Evolutionary conservation across 1,140 invertebrate genomes (phyloP).

Genomic region (Drosophila grimshawi): DNA sequence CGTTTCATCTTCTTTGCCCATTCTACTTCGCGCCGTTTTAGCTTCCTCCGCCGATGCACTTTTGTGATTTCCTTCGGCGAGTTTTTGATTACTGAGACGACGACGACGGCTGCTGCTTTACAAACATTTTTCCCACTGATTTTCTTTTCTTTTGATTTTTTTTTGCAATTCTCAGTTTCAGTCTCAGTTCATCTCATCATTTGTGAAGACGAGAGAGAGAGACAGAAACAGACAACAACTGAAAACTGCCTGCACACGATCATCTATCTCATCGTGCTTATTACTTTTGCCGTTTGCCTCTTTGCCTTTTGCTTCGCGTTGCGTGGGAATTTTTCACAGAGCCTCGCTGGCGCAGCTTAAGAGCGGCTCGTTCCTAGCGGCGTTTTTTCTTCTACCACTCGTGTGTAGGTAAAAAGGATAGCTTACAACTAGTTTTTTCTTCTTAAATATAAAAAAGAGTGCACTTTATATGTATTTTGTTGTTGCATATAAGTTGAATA

Average conservation of each 20-base stretch:
- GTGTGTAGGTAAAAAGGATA: conserved; percentile 29
- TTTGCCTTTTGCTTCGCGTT: conserved; percentile 48
- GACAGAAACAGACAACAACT: conserved; percentile 8
- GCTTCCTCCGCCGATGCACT: conserved; percentile 77
- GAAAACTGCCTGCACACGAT: conserved; percentile 43
- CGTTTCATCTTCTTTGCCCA: conserved; percentile 76
- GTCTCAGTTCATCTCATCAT: conserved; percentile 25
- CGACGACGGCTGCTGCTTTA: conserved; percentile 42
- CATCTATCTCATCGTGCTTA: conserved; percentile 42
- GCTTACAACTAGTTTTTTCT: background rate
- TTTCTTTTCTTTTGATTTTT: conserved; percentile 59
- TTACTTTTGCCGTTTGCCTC: conserved; percentile 35
- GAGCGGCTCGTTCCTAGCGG: conserved; percentile 23
- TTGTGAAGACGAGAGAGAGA: conserved; percentile 20
- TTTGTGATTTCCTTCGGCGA: conserved; percentile 78
- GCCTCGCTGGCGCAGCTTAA: conserved; percentile 23
- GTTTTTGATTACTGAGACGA: conserved; percentile 56
- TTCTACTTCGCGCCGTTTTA: conserved; percentile 80
- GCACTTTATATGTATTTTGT: background rate
- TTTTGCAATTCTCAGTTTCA: conserved; percentile 56
- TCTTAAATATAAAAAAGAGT: background rate
- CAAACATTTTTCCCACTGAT: conserved; percentile 72
- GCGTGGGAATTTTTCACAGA: conserved; percentile 70
- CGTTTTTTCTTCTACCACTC: conserved; percentile 4
- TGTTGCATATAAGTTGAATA: conserved; percentile 7